These are phyloP conservation scores for Anarsia innoxiella DNA, from an alignment of 2,888 invertebrate genomes.

Conservation along the genomic window DNA sequence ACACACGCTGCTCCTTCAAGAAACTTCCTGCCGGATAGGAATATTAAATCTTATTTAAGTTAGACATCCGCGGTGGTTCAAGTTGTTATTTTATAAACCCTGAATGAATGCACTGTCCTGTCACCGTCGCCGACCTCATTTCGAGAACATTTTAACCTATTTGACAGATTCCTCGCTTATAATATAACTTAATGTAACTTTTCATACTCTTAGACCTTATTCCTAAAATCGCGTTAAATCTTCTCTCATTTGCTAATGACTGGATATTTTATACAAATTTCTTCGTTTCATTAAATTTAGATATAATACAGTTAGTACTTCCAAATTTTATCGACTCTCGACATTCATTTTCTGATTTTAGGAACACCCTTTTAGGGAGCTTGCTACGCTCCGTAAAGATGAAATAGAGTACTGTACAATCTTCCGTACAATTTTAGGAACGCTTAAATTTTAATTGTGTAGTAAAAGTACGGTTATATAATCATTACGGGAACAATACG, in stretches of 20 bases:
- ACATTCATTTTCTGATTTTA: conserved; percentile 40
- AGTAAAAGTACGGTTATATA: conserved; percentile 71
- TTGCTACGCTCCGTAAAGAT: conserved; percentile 50
- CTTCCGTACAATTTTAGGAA: conserved; percentile 61
- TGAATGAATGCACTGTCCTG: conserved; percentile 32
- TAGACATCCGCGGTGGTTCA: conserved; percentile 65
- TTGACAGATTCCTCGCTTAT: conserved; percentile 30
- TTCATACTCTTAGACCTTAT: conserved; percentile 34
- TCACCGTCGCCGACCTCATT: conserved; percentile 38
- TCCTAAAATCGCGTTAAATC: conserved; percentile 24
- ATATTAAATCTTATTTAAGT: conserved; percentile 76
- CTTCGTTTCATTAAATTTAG: conserved; percentile 20
- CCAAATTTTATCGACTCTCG: conserved; percentile 26
- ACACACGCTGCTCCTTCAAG: conserved; percentile 70
- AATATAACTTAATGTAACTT: no score
- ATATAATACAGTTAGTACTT: conserved; percentile 20
- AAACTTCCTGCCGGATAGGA: conserved; percentile 69
- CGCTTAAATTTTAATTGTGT: conserved; percentile 71
- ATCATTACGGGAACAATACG: conserved; percentile 67
- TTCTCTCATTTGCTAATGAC: conserved; percentile 35
- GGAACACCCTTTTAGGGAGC: conserved; percentile 40
- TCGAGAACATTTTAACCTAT: conserved; percentile 49
- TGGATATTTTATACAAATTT: conserved; percentile 27
- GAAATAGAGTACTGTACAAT: conserved; percentile 56
- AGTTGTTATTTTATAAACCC: conserved; percentile 71